A percentile compares a stretch with the other conserved stretches of the same genome.
These are phyloP conservation scores for Caradrina clavipalpis DNA, from an alignment of 2,888 invertebrate species.

Conservation along the genomic window DNA sequence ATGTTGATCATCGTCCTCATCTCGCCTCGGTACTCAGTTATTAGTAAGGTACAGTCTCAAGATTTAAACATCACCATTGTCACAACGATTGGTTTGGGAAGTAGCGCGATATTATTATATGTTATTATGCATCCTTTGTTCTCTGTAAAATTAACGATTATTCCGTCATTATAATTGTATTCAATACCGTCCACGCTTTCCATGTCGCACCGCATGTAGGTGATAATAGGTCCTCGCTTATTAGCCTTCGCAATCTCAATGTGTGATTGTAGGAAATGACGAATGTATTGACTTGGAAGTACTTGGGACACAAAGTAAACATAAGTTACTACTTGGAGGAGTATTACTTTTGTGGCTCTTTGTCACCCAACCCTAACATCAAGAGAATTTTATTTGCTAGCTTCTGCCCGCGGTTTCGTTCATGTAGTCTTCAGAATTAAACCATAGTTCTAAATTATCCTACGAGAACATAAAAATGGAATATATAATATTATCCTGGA, in stretches of 20 bases:
- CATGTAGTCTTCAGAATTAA: too few relatives aligned
- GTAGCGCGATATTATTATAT: slow-evolving; percentile 44
- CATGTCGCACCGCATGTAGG: slow-evolving; percentile 27
- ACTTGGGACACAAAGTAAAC: not conserved
- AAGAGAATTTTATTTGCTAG: too few relatives aligned
- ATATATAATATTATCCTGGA: too few relatives aligned
- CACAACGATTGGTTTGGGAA: slow-evolving; percentile 20
- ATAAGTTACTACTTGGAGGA: too few relatives aligned
- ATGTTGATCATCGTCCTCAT: not conserved
- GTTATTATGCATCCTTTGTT: slow-evolving; percentile 65
- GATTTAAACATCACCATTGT: slow-evolving; percentile 36
- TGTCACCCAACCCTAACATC: too few relatives aligned
- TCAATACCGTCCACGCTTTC: slow-evolving; percentile 65
- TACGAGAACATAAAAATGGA: too few relatives aligned
- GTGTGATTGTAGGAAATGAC: slow-evolving; percentile 19
- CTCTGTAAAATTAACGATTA: slow-evolving; percentile 64
- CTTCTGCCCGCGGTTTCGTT: too few relatives aligned
- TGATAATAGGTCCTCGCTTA: slow-evolving; percentile 6
- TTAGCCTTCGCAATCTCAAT: slow-evolving; percentile 25
- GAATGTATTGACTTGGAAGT: not conserved
- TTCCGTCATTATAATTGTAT: slow-evolving; percentile 65
- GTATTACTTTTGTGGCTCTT: too few relatives aligned
- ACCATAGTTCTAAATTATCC: too few relatives aligned
- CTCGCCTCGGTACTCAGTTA: not conserved
- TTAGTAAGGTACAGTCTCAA: slow-evolving; percentile 2